Evolutionary conservation across 2,797 vertebrate genomes (phyloP), one percentile per base, ranked within the genome.

Genomic region (Rousettus madagascariensis): DNA sequence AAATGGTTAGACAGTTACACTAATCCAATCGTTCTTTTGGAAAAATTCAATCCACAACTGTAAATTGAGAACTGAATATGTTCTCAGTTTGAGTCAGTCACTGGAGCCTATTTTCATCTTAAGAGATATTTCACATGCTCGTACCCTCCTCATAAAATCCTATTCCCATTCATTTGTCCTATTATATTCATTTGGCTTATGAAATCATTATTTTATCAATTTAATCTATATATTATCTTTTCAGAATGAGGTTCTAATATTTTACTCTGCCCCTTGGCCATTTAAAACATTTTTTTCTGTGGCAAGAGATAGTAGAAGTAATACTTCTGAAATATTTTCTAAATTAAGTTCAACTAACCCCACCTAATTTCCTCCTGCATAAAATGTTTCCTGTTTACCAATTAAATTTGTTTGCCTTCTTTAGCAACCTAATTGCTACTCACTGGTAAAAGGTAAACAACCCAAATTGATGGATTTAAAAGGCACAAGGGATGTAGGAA

Each of bases 371-470:
- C 26, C 72, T 95, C 33, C 95, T 33, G 17, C 2, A 15, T 55
- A 72, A 77, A 41, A 53, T 16, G 20, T 86, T 95, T 96, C 87
- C 86, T 86, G 8, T 15, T 2, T 78, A 75, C 71, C 41, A 95
- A 41, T 61, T 68, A 90, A 4, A 30, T 96, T 46, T 55, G 19
- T 95, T 92, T 94, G 17, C 8, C 57, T 97, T 95, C 74, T 38
- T 92, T 51, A 95, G 38, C 36, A 90, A 68, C 75, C 65, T 84
- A 93, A 94, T 84, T 90, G 46, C 84, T 95, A 33, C 69, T 84
- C 71, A 59, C 15, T 82, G 30, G 22, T 20, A 68, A 30, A 71
- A 92, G 85, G 94, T 90, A 96, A 95, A 92, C 66, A 94, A 96
- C 6, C 28, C 57, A 69, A 96, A 55, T 46, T 24, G 17, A 12